Evolutionary conservation across 2,797 vertebrate genomes (phyloP), one percentile per base, ranked within the genome.

Genomic region (Rhinichthys osculus): DNA sequence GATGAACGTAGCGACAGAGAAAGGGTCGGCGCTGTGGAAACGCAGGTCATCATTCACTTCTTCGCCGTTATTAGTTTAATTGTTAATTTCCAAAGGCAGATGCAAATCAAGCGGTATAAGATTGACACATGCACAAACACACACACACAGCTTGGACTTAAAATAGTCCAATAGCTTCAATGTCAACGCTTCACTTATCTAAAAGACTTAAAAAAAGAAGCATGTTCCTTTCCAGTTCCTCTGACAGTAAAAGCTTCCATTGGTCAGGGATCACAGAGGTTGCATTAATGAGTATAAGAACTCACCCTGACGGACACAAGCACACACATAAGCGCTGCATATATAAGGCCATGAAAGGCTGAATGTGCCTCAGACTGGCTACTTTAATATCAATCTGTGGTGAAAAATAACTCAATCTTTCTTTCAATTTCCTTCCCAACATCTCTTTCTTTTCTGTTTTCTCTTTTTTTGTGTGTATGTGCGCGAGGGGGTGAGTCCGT

Each of bases 11-110:
- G 76, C 47, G 73, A 80, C 35, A 82, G 78, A 83, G 57, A 66
- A 64, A 44, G 62, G 64, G 83, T 82, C 73, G 76, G 69, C 27
- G 77, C 71, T 30, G 23, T 35, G 79, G 83, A 87, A 87, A 80
- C 50, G 19, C 13, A 23, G 81, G 86, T 86, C 82, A 78, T 83
- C 74, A 35, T 77, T 44, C 27, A 64, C 38, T 71, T 38, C 50
- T 52, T 54, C 17, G 33, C 38, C 38, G 3, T 88, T 87, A 87
- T 90, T 86, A 88, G 81, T 72, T 77, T 87, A 90, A 89, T 85
- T 86, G 83, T 82, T 90, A 52, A 88, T 91, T 87, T 89, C 78
- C 88, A 89, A 84, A 88, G 72, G 86, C 40, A 50, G 59, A 86
- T 42, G 80, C 82, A 88, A 85, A 89, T 88, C 81, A 87, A 14